Conservation (phyloP, 1,140 invertebrate genomes). For the Helicoverpa zea region DNA sequence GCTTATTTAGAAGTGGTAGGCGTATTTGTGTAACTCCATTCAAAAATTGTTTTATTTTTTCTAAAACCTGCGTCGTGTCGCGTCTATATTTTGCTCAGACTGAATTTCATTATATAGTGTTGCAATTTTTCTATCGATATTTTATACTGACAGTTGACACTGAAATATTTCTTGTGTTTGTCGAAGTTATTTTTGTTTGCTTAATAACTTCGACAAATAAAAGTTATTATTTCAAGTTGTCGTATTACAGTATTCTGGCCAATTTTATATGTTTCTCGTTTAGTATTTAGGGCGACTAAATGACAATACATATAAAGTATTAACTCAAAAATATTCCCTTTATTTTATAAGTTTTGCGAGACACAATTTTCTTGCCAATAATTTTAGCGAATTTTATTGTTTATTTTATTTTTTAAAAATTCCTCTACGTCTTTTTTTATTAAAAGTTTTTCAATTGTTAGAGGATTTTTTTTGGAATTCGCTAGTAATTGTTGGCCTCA, state of each 20-base stretch:
- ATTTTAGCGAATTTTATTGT: conserved; percentile 55
- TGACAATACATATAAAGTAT: conserved; percentile 84
- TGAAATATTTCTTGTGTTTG: conserved; percentile 10
- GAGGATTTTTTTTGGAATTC: conserved; percentile 61
- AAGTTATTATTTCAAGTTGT: conserved; percentile 13
- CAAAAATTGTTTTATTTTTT: too few species aligned
- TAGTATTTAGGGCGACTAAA: conserved; percentile 85
- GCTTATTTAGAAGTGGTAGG: conserved; percentile 41
- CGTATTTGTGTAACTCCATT: conserved; percentile 35
- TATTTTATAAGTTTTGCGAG: conserved; percentile 67
- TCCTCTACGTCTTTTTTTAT: conserved; percentile 72
- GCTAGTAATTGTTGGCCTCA: conserved; percentile 55
- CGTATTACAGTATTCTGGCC: conserved; percentile 32
- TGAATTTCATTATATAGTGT: conserved; percentile 24
- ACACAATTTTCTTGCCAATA: conserved; percentile 61
- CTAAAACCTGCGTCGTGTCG: too few species aligned
- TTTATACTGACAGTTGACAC: background rate
- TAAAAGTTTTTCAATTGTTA: conserved; percentile 65
- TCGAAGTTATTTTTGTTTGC: conserved; percentile 29
- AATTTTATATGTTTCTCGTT: conserved; percentile 83
- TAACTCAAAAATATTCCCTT: conserved; percentile 77
- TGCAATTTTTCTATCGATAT: conserved; percentile 35
- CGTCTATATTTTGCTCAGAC: conserved; percentile 44
- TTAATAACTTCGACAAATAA: conserved; percentile 20
- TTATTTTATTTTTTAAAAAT: conserved; percentile 45